Conservation (phyloP, 1,140 invertebrate species). For the Eumeta japonica region DNA sequence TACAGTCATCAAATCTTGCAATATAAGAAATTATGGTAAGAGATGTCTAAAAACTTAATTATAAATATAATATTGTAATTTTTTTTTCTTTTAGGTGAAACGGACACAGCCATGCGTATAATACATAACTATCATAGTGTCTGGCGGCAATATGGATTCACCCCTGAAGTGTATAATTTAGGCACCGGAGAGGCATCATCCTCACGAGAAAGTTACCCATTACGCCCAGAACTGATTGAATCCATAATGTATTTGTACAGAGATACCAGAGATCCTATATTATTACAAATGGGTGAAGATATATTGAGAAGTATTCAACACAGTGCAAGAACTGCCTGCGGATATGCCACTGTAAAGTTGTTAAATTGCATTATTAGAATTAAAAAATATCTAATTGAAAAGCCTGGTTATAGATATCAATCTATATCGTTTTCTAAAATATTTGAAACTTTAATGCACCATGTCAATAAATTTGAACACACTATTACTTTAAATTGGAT, state of each 20-base stretch:
- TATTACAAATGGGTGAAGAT: constrained; percentile 88
- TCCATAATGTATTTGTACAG: constrained; percentile 96
- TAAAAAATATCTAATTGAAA: too few species aligned
- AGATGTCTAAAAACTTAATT: too few species aligned
- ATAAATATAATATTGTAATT: too few species aligned
- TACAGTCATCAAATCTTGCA: too few species aligned
- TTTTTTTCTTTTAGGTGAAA: constrained; percentile 69
- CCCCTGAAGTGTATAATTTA: constrained; percentile 97
- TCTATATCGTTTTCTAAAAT: too few species aligned
- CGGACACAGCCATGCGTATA: constrained; percentile 87
- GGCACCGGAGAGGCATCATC: constrained; percentile 78
- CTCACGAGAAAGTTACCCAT: constrained; percentile 90
- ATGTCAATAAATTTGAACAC: too few species aligned
- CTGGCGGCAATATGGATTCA: constrained; percentile 95
- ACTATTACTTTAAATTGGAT: too few species aligned
- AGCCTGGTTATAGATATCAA: too few species aligned
- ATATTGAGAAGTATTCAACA: constrained; percentile 87
- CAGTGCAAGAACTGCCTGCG: constrained; percentile 89
- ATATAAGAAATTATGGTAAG: too few species aligned
- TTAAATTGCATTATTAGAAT: too few species aligned
- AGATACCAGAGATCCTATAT: constrained; percentile 88
- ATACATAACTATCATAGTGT: constrained; percentile 95
- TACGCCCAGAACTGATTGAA: constrained; percentile 94
- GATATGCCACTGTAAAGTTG: constrained; percentile 91
- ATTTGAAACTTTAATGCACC: too few species aligned